Conservation (phyloP, 2,797 vertebrate genomes). For the Pipistrellus pygmaeus region DNA sequence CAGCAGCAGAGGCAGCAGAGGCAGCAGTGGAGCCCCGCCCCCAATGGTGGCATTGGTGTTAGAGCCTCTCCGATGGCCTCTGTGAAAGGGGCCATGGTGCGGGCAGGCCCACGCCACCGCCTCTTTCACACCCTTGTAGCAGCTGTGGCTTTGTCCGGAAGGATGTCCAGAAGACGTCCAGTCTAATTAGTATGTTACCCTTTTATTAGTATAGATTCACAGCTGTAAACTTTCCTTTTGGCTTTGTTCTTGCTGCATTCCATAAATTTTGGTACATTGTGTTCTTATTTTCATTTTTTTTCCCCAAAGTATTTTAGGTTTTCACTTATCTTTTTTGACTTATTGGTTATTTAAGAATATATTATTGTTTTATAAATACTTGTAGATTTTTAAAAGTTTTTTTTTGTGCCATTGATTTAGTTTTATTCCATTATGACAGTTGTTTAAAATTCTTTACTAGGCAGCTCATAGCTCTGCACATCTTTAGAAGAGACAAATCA, state of each 20-base stretch:
- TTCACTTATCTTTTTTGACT: not conserved
- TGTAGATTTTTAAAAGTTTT: not conserved
- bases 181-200: no score
- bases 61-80: no score
- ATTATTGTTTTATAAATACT: not conserved
- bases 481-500: not conserved
- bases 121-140: no score
- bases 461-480: not conserved
- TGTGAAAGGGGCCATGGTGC: no score
- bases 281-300: not conserved
- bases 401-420: not conserved
- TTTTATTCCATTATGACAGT: not conserved
- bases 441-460: not conserved
- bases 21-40: no score
- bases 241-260: not conserved
- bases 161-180: no score
- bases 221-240: not conserved
- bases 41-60: no score
- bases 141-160: no score
- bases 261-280: not conserved
- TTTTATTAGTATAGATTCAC: no score
- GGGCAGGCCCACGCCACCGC: no score
- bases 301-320: not conserved
- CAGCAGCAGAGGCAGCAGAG: no score
- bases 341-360: not conserved